A percentile compares a stretch with the other conserved stretches of the same genome.
phyloP scores from a whole-genome alignment of 2,113 vertebrate genomes.

The Lepus europaeus region DNA sequence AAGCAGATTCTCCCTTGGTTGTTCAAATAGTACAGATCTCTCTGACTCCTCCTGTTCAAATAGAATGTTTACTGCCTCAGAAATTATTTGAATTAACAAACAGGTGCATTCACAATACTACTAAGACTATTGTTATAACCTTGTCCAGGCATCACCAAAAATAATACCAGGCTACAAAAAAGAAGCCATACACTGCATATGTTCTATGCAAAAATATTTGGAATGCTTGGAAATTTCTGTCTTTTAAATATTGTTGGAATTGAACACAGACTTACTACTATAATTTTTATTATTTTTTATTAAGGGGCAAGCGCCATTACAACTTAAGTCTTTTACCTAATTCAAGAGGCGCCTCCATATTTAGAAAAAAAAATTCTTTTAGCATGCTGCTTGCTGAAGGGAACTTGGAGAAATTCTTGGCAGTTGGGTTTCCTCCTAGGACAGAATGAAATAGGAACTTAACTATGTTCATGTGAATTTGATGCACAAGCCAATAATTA shows the following conservation, averaged over 20 bases:
- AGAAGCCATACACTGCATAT: background rate
- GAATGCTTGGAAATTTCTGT: background rate
- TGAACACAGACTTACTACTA: background rate
- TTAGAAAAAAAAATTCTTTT: background rate
- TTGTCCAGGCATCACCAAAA: background rate
- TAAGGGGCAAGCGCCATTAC: background rate
- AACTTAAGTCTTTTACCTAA: background rate
- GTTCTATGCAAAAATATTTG: slow-evolving; percentile 26
- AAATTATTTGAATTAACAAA: slow-evolving; percentile 65
- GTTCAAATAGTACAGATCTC: slow-evolving; percentile 25
- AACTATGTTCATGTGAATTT: slow-evolving; percentile 68
- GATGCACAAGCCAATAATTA: slow-evolving; percentile 74
- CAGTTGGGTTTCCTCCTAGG: slow-evolving; percentile 47
- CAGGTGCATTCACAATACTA: slow-evolving; percentile 17
- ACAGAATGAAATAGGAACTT: slow-evolving; percentile 57
- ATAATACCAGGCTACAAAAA: background rate
- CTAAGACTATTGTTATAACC: background rate
- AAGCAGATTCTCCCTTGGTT: background rate
- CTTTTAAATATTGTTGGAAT: background rate
- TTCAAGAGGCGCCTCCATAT: background rate
- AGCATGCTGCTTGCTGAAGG: background rate
- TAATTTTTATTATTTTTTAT: background rate
- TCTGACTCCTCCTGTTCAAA: slow-evolving; percentile 51
- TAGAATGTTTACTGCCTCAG: slow-evolving; percentile 46
- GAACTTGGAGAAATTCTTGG: slow-evolving; percentile 62